Base-by-base conservation (phyloP, 2,888 invertebrate genomes). In the Rosalia funebris region DNA sequence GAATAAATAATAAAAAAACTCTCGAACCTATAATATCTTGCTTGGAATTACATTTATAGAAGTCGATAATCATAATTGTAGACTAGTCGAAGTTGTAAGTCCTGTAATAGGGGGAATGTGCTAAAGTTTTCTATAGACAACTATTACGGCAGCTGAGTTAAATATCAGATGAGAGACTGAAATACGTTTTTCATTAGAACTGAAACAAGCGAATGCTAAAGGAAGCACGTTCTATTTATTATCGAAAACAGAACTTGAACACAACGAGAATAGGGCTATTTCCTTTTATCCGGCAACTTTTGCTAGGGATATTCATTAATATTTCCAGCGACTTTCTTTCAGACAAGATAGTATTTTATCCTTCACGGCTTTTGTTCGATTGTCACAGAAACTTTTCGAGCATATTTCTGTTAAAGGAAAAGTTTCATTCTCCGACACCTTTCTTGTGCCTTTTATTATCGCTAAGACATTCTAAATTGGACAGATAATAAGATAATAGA, bases 371-470 rank as follows among this genome's bases (percentile, higher is more conserved):
- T 41, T 41, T 41, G 41, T 41, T 41, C 41, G 14, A 25, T 25
- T 10, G 20, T 44, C 44, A 11, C 44, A 20, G 20, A 41, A 41
- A 44, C 11, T 44, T 44, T 9, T 14, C 25, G 11, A 17, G 12
- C 44, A 44, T 44, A 44, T 44, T 25, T 44, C 25, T 44, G 20
- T 25, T 44, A 44, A 25, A 44, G 25, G 12, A 2, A n/a, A 44
- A 44, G 44, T 44, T 44, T 44, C 25, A 25, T 5, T 25, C 16
- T 16, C 25, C 12, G 7, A 44, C 25, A 44, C 44, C 12, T 44
- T 44, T n/a, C 25, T 12, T 14, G 12, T 1, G 44, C 20, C 14
- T 14, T 12, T 12, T 44, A 44, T 25, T 44, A 17, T 20, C 25
- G n/a, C 11, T 7, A 10, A 19, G 20, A 17, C 14, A 12, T 10